Percentiles rank a stretch among this genome's conserved stretches.
These are phyloP conservation scores for Clarias platycephalus DNA, from an alignment of 2,797 vertebrate species.

Conservation along the genomic window DNA sequence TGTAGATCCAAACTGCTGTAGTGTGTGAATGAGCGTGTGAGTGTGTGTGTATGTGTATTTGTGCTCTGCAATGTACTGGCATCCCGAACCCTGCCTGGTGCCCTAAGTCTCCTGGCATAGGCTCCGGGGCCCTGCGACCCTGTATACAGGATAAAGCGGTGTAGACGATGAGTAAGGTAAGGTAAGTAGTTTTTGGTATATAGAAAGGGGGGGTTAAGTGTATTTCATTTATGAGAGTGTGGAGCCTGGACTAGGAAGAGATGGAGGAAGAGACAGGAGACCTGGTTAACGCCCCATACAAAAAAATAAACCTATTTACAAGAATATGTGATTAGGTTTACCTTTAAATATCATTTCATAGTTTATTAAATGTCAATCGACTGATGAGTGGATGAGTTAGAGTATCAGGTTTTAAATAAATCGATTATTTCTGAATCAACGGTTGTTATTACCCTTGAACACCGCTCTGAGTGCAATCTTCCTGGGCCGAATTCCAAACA, in stretches of 20 bases:
- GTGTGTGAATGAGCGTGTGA: too few relatives aligned
- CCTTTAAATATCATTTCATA: neutral
- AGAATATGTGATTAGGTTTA: too few relatives aligned
- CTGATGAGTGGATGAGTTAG: neutral
- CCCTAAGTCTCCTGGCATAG: too few relatives aligned
- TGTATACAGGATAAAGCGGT: too few relatives aligned
- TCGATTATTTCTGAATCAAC: neutral
- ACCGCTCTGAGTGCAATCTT: neutral
- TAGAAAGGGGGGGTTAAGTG: neutral
- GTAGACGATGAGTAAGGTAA: too few relatives aligned
- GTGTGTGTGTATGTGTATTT: too few relatives aligned
- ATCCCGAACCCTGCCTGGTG: too few relatives aligned
- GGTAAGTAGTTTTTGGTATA: too few relatives aligned
- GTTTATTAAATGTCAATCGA: neutral
- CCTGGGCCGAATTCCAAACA: conserved; percentile 10
- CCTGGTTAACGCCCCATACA: neutral
- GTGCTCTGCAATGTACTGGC: too few relatives aligned
- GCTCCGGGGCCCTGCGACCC: too few relatives aligned
- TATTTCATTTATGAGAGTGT: neutral
- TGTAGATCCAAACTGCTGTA: too few relatives aligned
- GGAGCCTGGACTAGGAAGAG: neutral
- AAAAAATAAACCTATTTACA: neutral
- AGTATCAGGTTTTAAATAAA: neutral
- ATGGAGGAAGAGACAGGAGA: neutral
- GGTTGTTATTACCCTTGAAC: neutral